Conservation (phyloP, 2,888 invertebrate genomes). For the Drosophila percnosoma region DNA sequence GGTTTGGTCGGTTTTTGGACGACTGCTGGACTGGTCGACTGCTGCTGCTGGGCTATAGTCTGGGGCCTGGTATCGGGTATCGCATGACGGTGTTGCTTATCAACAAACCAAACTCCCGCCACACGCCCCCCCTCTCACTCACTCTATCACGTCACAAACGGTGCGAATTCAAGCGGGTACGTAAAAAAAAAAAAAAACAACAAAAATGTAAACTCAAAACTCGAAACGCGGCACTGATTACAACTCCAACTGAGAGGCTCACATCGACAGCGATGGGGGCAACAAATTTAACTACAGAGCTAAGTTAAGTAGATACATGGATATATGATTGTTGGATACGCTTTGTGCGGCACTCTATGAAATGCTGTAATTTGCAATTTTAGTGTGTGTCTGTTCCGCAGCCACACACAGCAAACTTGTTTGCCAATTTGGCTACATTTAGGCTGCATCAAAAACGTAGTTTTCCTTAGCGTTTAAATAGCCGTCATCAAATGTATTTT, state of each 20-base stretch:
- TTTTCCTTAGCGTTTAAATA: constrained; percentile 24
- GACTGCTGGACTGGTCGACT: constrained; percentile 20
- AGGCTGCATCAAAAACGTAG: constrained; percentile 23
- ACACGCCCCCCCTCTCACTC: background rate
- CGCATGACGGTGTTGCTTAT: constrained; percentile 59
- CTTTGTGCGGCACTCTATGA: constrained; percentile 26
- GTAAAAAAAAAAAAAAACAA: constrained; percentile 26
- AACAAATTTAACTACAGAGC: constrained; percentile 18
- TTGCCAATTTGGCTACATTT: constrained; percentile 67
- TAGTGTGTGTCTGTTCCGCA: constrained; percentile 15
- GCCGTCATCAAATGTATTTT: constrained; percentile 32
- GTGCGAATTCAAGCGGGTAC: constrained; percentile 40
- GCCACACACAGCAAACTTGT: constrained; percentile 44
- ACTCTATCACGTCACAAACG: constrained; percentile 10
- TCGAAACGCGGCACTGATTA: constrained; percentile 39
- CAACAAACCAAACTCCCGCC: constrained; percentile 26
- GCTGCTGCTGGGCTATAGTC: constrained; percentile 26
- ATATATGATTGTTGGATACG: constrained; percentile 13
- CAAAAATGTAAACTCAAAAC: constrained; percentile 9
- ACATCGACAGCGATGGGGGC: background rate
- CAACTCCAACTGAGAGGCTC: constrained; percentile 2
- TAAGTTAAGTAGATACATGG: constrained; percentile 28
- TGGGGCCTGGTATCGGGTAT: constrained; percentile 33
- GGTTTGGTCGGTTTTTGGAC: constrained; percentile 15
- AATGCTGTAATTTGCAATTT: constrained; percentile 54